Base-by-base conservation (phyloP, 2,113 vertebrate species). In the Pachypanchax playfairii region DNA sequence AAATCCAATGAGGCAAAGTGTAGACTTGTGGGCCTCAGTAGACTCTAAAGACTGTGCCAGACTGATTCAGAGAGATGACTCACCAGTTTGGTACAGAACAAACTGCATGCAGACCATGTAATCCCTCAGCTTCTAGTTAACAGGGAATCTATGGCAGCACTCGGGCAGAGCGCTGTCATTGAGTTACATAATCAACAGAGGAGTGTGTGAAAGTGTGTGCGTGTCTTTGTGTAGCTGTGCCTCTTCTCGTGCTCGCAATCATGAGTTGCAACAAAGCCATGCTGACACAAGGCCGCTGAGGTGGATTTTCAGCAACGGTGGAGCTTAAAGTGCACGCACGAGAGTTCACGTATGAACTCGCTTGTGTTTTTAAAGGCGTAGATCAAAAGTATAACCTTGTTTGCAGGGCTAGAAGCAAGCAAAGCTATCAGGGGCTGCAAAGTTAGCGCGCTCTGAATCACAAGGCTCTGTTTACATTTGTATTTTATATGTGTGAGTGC, bases 161-260 rank as follows among this genome's bases (percentile, higher is more conserved):
- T 81, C 79, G 88, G 77, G 84, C 86, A 85, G 80, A 87, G 88
- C 62, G 22, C 84, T 82, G 84, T 84, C 86, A 82, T 87, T 80
- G 83, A 84, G 77, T 89, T 89, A 88, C 83, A 84, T 89, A 87
- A 89, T 88, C 86, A 85, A 84, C 77, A 74, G 83, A 75, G 80
- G 73, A 77, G 64, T 65, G 60, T 53, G 67, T 62, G 67, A 44
- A 56, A 28, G 44, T 25, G 59, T 43, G 74, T 17, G 42, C n/a
- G 29, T 65, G 70, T 75, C 51, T 75, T 67, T 31, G 55, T 55
- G 61, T 63, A 73, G 74, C 83, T 6, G 71, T 72, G 53, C 60
- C 75, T 79, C 76, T 75, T 71, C 81, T 70, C 46, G 65, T 74
- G 79, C 84, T 86, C 84, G 82, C 75, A 60, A 84, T 86, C 79